Evolutionary conservation across 2,113 vertebrate genomes (phyloP).

Genomic region (Passer montanus): DNA sequence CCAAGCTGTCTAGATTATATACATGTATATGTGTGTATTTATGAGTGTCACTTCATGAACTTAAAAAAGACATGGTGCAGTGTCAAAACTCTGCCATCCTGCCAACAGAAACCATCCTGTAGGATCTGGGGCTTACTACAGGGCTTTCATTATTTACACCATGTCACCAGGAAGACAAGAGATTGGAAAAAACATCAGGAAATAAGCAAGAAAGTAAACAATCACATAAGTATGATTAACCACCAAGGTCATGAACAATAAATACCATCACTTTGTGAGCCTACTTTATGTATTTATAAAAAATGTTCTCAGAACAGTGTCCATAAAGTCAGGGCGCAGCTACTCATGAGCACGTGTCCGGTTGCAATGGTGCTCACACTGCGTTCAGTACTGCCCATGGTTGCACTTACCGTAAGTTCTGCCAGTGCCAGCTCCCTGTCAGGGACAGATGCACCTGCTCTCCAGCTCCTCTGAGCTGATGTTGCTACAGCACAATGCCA

Average conservation of each 20-base stretch:
- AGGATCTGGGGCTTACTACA: not conserved
- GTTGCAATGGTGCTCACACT: accelerated
- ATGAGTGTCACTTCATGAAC: not conserved
- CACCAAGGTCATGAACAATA: not conserved
- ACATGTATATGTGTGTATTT: accelerated
- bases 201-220: not conserved
- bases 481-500: not conserved
- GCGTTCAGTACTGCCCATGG: accelerated
- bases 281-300: not conserved
- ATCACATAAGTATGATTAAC: not conserved
- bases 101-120: not conserved
- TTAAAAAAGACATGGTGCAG: not conserved
- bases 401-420: accelerated
- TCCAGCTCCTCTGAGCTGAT: not conserved
- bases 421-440: not conserved
- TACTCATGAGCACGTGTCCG: not conserved
- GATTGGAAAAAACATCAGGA: not conserved
- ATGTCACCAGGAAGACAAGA: not conserved
- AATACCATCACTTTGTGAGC: not conserved
- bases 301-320: not conserved
- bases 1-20: accelerated
- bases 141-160: not conserved
- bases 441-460: not conserved
- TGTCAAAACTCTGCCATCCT: not conserved
- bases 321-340: not conserved